phyloP scores from a whole-genome alignment of 1,140 invertebrate species.

The Phthorimaea operculella region DNA sequence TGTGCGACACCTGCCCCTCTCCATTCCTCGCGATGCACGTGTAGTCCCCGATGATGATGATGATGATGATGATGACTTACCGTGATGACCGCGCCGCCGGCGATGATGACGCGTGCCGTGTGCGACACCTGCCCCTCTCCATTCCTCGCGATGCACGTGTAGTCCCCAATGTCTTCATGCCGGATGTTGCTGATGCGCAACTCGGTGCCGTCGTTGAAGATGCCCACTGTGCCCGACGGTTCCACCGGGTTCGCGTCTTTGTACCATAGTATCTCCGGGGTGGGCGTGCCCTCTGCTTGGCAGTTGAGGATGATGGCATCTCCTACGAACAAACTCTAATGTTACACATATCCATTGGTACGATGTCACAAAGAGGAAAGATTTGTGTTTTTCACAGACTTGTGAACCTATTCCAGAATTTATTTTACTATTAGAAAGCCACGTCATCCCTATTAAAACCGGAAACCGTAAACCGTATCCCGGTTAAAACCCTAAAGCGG shows the following conservation, averaged over 20 bases:
- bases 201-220: slow-evolving; percentile 92
- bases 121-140: slow-evolving; percentile 94
- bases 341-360: neutral
- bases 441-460: no score
- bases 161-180: slow-evolving; percentile 94
- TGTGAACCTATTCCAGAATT: no score
- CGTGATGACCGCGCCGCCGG: slow-evolving; percentile 85
- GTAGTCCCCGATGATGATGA: no score
- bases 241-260: slow-evolving; percentile 91
- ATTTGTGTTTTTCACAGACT: no score
- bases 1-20: no score
- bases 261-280: slow-evolving; percentile 92
- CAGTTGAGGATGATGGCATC: slow-evolving; percentile 96
- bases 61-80: slow-evolving; percentile 61
- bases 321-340: slow-evolving; percentile 63
- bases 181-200: slow-evolving; percentile 90
- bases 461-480: no score
- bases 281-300: slow-evolving; percentile 92
- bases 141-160: slow-evolving; percentile 94
- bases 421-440: no score
- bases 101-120: slow-evolving; percentile 93
- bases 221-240: slow-evolving; percentile 84
- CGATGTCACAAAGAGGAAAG: no score
- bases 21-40: no score
- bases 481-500: no score